phyloP scores from a whole-genome alignment of 2,113 vertebrate genomes.

The Gobiocypris rarus region DNA sequence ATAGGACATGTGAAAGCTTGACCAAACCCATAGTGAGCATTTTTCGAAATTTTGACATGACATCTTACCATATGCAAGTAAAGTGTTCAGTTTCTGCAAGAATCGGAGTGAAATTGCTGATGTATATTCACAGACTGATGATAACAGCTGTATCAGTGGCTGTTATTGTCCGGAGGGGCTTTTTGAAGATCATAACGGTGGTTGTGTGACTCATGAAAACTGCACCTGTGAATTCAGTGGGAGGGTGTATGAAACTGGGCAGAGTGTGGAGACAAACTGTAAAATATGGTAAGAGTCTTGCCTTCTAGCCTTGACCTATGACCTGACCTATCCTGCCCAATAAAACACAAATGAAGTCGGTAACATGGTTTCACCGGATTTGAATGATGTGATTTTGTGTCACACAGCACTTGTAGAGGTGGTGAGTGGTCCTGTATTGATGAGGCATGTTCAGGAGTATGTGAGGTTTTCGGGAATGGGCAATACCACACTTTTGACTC shows the following conservation, averaged over 20 bases:
- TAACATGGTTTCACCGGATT: no score
- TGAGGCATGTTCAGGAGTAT: slow-evolving; percentile 68
- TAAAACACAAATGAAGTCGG: no score
- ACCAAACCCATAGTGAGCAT: slow-evolving; percentile 66
- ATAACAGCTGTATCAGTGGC: slow-evolving; percentile 64
- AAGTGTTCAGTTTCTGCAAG: background rate
- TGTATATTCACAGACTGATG: slow-evolving; percentile 52
- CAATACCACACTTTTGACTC: slow-evolving; percentile 79
- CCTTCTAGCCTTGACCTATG: background rate
- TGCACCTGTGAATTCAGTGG: slow-evolving; percentile 74
- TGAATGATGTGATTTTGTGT: background rate
- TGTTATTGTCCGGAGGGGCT: slow-evolving; percentile 71
- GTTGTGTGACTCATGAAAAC: slow-evolving; percentile 66
- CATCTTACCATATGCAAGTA: background rate
- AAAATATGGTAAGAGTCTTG: slow-evolving; percentile 67
- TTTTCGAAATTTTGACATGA: background rate
- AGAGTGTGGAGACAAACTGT: slow-evolving; percentile 65
- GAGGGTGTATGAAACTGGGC: slow-evolving; percentile 61
- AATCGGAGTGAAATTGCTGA: background rate
- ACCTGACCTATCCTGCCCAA: no score
- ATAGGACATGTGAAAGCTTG: slow-evolving; percentile 71
- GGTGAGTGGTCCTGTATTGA: slow-evolving; percentile 71
- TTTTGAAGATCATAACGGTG: slow-evolving; percentile 71
- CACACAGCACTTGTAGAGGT: slow-evolving; percentile 64
- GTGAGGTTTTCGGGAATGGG: slow-evolving; percentile 78